Evolutionary conservation across 2,888 invertebrate genomes (phyloP).

Genomic region (Capitulum mitella): DNA sequence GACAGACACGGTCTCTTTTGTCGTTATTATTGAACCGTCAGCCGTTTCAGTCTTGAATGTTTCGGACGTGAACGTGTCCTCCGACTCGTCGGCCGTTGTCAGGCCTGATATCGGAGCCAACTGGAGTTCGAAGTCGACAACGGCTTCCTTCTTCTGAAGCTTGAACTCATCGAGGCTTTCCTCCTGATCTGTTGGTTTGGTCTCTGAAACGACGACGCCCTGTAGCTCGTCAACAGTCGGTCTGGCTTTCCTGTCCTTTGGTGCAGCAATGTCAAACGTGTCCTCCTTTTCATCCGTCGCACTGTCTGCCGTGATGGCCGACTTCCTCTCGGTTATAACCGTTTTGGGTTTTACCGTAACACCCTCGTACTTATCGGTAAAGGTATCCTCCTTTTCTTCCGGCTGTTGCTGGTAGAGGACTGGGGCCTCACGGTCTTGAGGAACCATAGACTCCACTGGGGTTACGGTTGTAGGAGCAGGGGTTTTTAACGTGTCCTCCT

Average conservation of each 20-base stretch:
- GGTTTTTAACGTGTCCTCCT: neutral
- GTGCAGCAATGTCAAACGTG: neutral
- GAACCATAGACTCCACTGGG: neutral
- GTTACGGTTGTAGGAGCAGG: neutral
- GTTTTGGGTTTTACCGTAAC: slow-evolving; percentile 3
- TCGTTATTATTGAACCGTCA: neutral
- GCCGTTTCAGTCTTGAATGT: neutral
- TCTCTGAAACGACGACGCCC: neutral
- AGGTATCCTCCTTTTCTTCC: neutral
- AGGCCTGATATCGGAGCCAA: neutral
- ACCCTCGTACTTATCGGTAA: neutral
- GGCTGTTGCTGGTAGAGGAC: neutral
- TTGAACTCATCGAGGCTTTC: neutral
- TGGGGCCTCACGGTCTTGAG: neutral
- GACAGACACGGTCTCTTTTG: neutral
- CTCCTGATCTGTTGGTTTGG: neutral
- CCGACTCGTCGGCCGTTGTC: neutral
- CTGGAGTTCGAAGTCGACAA: neutral
- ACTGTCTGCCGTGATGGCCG: neutral
- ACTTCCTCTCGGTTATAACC: neutral
- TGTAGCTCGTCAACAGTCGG: neutral
- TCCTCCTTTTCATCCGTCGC: neutral
- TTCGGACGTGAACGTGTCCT: neutral
- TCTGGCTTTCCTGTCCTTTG: neutral
- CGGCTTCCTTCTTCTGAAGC: neutral